Conservation (phyloP, 2,113 vertebrate species). For the Periophthalmodon schlosseri region DNA sequence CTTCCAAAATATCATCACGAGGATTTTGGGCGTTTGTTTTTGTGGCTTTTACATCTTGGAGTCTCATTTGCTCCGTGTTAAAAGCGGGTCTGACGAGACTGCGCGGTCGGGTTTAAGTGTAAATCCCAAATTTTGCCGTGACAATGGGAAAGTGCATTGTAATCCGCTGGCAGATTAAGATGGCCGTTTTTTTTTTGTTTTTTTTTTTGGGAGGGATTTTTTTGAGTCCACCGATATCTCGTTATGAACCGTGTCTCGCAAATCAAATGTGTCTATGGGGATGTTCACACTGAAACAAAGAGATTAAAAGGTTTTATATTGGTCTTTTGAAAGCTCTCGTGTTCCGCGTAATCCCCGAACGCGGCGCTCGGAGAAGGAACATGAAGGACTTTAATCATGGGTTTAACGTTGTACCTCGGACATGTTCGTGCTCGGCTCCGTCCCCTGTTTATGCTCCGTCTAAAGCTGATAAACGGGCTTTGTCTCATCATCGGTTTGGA, state of each 20-base stretch:
- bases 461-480: too few relatives aligned
- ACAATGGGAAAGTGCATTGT: slow-evolving; percentile 12
- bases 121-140: slow-evolving; percentile 46
- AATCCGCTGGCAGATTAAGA: slow-evolving; percentile 43
- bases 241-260: background rate
- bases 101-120: slow-evolving; percentile 35
- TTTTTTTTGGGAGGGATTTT: background rate
- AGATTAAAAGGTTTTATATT: background rate
- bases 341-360: background rate
- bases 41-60: slow-evolving; percentile 59
- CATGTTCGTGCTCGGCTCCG: background rate
- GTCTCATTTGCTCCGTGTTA: slow-evolving; percentile 59
- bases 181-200: background rate
- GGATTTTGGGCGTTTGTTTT: slow-evolving; percentile 60
- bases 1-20: slow-evolving; percentile 40
- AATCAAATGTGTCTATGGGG: slow-evolving; percentile 7
- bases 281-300: slow-evolving; percentile 3
- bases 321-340: background rate
- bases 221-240: background rate
- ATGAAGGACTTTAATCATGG: background rate
- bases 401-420: background rate
- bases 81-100: slow-evolving; percentile 26
- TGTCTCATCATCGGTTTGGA: too few relatives aligned
- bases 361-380: background rate
- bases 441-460: background rate